phyloP scores from a whole-genome alignment of 2,797 vertebrate species.

The Ceyx erithaca region DNA sequence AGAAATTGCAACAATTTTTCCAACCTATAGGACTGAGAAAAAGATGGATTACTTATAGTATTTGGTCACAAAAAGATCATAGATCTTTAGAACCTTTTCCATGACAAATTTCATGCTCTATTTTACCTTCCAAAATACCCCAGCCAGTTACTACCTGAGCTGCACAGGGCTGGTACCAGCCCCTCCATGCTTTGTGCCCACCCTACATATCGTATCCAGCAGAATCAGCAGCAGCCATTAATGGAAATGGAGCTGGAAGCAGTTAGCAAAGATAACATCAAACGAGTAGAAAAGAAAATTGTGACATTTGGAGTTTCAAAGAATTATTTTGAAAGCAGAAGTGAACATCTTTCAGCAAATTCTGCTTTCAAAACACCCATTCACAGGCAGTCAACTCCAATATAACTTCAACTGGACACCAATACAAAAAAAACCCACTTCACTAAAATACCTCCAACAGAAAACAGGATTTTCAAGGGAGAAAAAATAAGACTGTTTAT shows the following conservation, averaged over 20 bases:
- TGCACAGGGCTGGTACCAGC: background rate
- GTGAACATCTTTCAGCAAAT: background rate
- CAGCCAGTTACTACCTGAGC: background rate
- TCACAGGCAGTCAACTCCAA: background rate
- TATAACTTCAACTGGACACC: background rate
- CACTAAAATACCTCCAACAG: background rate
- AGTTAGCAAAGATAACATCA: background rate
- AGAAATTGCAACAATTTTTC: slow-evolving; percentile 31
- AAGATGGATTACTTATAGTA: slow-evolving; percentile 11
- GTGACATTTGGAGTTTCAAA: background rate
- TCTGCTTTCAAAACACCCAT: background rate
- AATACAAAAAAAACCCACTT: background rate
- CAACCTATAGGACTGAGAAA: background rate
- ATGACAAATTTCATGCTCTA: background rate
- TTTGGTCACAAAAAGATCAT: background rate
- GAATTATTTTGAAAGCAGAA: background rate
- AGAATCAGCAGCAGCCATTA: background rate
- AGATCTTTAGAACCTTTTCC: background rate
- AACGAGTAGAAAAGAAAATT: background rate
- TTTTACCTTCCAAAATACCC: background rate
- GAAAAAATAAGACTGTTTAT: slow-evolving; percentile 31
- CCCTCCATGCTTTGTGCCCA: background rate
- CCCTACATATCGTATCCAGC: accelerated
- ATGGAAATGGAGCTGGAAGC: background rate
- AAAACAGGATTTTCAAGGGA: slow-evolving; percentile 12